Conservation (phyloP, 2,888 invertebrate genomes). For the Mamestra brassicae region DNA sequence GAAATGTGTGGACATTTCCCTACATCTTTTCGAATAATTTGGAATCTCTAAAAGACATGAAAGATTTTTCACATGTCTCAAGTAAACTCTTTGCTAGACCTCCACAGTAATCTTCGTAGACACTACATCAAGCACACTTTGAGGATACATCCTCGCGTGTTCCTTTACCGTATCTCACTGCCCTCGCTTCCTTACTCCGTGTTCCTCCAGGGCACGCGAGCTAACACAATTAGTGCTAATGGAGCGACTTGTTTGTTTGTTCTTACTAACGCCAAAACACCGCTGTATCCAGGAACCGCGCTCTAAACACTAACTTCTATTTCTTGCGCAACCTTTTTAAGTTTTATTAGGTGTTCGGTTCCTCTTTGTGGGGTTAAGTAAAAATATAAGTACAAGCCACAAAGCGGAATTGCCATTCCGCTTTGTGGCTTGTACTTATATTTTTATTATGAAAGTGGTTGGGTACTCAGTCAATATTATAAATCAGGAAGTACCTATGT, state of each 20-base stretch:
- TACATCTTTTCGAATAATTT: no score
- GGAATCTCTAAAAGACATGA: no score
- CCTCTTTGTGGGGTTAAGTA: constrained; percentile 16
- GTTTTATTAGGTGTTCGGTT: constrained; percentile 43
- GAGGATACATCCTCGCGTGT: constrained; percentile 35
- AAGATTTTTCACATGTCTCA: neutral
- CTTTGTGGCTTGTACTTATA: neutral
- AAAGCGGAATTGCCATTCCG: neutral
- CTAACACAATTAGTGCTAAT: constrained; percentile 80
- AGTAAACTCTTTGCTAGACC: neutral
- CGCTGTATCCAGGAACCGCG: constrained; percentile 39
- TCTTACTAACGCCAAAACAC: constrained; percentile 68
- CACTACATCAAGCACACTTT: neutral
- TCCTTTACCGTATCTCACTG: constrained; percentile 13
- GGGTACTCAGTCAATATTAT: no score
- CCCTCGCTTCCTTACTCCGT: constrained; percentile 20
- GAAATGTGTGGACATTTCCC: no score
- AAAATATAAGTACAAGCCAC: no score
- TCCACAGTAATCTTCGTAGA: neutral
- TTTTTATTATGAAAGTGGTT: neutral
- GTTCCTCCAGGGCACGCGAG: constrained; percentile 52
- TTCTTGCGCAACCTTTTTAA: constrained; percentile 60
- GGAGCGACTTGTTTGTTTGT: constrained; percentile 79
- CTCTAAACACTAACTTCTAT: constrained; percentile 53
- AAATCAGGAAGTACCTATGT: no score